A percentile compares a stretch with the other conserved stretches of the same genome.
phyloP scores from a whole-genome alignment of 2,113 vertebrate species.

The Steatornis caripensis region DNA sequence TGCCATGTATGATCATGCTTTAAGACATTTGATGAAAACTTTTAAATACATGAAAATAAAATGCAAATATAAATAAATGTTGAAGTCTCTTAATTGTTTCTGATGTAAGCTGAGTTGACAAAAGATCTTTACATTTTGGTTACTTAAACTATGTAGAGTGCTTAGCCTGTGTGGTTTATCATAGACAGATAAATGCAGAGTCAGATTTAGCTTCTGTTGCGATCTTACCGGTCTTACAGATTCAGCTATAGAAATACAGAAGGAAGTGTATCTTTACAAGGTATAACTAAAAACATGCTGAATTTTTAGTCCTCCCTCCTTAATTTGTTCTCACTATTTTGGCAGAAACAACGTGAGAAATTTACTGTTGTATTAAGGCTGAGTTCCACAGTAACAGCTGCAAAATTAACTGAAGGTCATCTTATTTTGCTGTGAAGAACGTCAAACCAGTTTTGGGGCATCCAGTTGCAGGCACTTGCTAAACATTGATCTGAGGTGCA shows the following conservation, averaged over 20 bases:
- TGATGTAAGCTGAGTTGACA: not conserved
- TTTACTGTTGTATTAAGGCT: not conserved
- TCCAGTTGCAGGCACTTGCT: not conserved
- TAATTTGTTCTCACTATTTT: not conserved
- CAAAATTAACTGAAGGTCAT: not conserved
- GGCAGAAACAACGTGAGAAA: not conserved
- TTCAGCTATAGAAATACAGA: not conserved
- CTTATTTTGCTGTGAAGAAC: not conserved
- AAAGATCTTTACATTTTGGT: not conserved
- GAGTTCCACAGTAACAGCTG: not conserved
- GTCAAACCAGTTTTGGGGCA: not conserved
- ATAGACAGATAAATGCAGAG: not conserved
- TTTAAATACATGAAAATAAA: conserved; percentile 36
- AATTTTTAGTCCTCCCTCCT: not conserved
- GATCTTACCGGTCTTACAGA: not conserved
- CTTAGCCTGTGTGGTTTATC: not conserved
- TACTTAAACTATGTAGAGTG: not conserved
- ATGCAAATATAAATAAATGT: not conserved
- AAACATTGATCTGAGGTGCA: not conserved
- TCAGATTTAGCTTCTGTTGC: not conserved
- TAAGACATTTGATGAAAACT: not conserved
- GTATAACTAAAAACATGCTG: not conserved
- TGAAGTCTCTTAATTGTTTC: not conserved
- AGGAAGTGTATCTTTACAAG: not conserved
- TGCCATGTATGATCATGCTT: not conserved